Percentiles rank a stretch among this genome's conserved stretches.
Evolutionary conservation across 2,888 invertebrate genomes (phyloP).

Genomic region (Paralinhomoeus sp.): DNA sequence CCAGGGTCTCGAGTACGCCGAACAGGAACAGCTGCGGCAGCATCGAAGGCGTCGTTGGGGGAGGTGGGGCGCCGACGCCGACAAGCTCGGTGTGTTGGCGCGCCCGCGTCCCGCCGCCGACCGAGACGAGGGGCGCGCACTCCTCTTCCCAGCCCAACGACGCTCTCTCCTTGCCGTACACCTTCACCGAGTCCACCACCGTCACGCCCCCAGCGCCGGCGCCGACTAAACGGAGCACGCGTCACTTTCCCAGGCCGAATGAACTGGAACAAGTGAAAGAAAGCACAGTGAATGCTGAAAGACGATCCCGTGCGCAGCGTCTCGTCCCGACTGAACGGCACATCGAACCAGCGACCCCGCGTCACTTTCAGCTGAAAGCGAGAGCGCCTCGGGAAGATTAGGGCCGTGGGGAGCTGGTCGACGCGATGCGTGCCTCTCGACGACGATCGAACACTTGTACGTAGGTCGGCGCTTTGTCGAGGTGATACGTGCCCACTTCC

Average conservation of each 20-base stretch:
- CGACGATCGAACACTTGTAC: slow-evolving; percentile 26
- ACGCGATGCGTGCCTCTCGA: background rate
- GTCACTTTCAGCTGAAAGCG: slow-evolving; percentile 9
- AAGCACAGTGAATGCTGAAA: slow-evolving; percentile 38
- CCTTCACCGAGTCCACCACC: slow-evolving; percentile 74
- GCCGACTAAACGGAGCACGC: too few species aligned
- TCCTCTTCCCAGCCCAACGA: slow-evolving; percentile 58
- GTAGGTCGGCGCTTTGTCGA: slow-evolving; percentile 47
- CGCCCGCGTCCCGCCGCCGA: too few species aligned
- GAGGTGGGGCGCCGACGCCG: too few species aligned
- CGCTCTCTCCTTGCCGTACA: slow-evolving; percentile 78
- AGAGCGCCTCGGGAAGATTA: slow-evolving; percentile 8
- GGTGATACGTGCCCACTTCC: slow-evolving; percentile 57
- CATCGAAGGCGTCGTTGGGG: too few species aligned
- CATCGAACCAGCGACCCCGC: slow-evolving; percentile 61
- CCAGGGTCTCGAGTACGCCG: background rate
- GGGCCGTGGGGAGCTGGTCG: background rate
- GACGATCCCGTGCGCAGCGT: slow-evolving; percentile 73
- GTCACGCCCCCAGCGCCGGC: slow-evolving; percentile 58
- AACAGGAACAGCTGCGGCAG: background rate
- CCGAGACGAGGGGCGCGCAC: too few species aligned
- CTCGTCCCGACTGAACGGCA: slow-evolving; percentile 78
- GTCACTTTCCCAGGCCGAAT: slow-evolving; percentile 30
- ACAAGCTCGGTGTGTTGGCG: too few species aligned
- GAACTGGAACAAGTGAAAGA: slow-evolving; percentile 18